phyloP scores from a whole-genome alignment of 1,140 invertebrate species.

The Drosophila ambigua region DNA sequence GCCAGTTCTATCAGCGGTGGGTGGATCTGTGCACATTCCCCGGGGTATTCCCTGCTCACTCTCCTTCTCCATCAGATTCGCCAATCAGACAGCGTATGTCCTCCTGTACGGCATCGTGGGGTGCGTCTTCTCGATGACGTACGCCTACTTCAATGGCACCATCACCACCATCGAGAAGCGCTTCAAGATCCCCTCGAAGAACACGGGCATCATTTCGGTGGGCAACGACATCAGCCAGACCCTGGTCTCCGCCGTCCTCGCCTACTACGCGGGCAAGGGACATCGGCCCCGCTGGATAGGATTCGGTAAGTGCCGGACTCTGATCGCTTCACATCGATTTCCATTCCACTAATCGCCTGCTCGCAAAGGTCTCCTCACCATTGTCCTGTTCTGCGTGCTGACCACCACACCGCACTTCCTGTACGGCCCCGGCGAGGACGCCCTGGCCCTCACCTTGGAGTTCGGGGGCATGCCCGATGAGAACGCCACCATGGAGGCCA shows the following conservation, averaged over 20 bases:
- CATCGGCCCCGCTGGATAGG: slow-evolving; percentile 78
- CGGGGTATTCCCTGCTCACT: background rate
- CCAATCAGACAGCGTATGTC: slow-evolving; percentile 91
- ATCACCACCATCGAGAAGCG: slow-evolving; percentile 92
- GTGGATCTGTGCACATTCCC: background rate
- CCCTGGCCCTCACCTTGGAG: slow-evolving; percentile 87
- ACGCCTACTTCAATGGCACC: slow-evolving; percentile 90
- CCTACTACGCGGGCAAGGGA: slow-evolving; percentile 74
- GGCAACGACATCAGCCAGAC: slow-evolving; percentile 86
- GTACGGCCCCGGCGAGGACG: slow-evolving; percentile 89
- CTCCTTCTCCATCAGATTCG: slow-evolving; percentile 84
- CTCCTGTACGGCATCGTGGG: slow-evolving; percentile 90
- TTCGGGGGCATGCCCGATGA: slow-evolving; percentile 84
- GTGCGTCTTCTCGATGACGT: slow-evolving; percentile 90
- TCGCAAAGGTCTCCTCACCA: slow-evolving; percentile 86
- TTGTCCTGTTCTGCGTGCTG: slow-evolving; percentile 88
- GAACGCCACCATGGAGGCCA: slow-evolving; percentile 78
- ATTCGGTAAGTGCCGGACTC: slow-evolving; percentile 51
- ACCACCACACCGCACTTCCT: slow-evolving; percentile 90
- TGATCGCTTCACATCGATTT: too few species aligned
- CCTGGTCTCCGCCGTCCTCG: slow-evolving; percentile 62
- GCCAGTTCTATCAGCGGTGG: slow-evolving; percentile 85
- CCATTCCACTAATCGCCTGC: too few species aligned
- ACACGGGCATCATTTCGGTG: slow-evolving; percentile 89
- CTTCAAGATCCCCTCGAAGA: slow-evolving; percentile 91